phyloP scores from a whole-genome alignment of 2,113 vertebrate genomes.

The Rhinolophus ferrumequinum region DNA sequence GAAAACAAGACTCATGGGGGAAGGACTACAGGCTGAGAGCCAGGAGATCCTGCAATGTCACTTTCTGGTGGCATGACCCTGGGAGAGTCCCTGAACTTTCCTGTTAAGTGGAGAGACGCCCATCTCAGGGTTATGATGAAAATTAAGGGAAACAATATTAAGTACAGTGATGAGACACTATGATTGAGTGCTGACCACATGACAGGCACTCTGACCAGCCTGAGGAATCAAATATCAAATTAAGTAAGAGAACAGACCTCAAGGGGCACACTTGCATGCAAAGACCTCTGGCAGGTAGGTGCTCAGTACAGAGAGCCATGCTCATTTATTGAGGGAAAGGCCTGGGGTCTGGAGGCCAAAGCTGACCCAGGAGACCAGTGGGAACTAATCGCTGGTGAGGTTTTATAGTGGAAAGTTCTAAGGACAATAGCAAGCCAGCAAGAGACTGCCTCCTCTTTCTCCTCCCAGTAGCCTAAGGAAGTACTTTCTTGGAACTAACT shows the following conservation, averaged over 20 bases:
- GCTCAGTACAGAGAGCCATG: rapidly evolving
- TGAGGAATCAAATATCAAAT: neutral
- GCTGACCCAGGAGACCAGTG: neutral
- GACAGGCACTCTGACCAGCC: neutral
- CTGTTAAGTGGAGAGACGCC: neutral
- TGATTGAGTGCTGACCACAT: neutral
- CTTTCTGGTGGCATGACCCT: neutral
- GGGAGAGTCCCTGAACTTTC: neutral
- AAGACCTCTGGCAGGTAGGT: neutral
- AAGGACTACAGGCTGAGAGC: neutral
- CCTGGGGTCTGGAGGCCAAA: neutral
- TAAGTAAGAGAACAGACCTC: neutral
- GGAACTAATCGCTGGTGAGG: rapidly evolving
- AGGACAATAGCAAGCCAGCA: neutral
- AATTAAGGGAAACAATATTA: neutral
- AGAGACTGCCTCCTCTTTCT: neutral
- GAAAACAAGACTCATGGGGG: neutral
- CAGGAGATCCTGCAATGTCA: neutral
- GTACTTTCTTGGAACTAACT: neutral
- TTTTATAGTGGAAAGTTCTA: rapidly evolving
- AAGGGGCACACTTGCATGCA: neutral
- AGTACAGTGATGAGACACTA: neutral
- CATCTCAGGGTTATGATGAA: neutral
- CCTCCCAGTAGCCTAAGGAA: neutral
- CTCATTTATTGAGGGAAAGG: neutral